Conservation (phyloP, 2,113 vertebrate genomes). For the Petromus typicus region DNA sequence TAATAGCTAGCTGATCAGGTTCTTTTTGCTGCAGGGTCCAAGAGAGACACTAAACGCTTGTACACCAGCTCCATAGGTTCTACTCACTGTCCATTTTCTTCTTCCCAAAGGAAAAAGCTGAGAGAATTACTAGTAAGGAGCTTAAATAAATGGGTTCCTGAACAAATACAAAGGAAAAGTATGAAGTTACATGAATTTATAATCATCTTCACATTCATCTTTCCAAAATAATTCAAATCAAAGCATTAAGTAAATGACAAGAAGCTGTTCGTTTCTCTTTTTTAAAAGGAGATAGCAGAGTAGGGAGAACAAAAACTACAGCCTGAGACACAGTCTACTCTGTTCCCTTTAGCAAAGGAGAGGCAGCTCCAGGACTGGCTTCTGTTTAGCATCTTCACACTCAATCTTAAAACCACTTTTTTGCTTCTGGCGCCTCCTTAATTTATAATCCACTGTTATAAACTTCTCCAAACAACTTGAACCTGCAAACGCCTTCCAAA, state of each 20-base stretch:
- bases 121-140: background rate
- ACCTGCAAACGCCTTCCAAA: constrained; percentile 57
- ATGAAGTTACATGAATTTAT: background rate
- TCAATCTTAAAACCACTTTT: background rate
- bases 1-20: background rate
- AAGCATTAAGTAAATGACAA: background rate
- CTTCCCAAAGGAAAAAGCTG: background rate
- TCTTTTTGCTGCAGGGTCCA: background rate
- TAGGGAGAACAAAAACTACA: background rate
- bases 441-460: background rate
- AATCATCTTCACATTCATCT: background rate
- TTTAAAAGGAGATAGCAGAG: background rate
- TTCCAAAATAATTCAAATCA: constrained; percentile 24
- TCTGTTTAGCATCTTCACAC: background rate
- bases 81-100: background rate
- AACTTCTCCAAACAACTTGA: constrained; percentile 36
- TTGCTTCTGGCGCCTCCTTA: background rate
- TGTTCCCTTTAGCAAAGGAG: background rate
- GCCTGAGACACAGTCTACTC: background rate
- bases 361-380: background rate
- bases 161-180: constrained; percentile 12
- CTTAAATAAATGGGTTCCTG: background rate
- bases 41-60: background rate
- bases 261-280: background rate
- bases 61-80: background rate